Evolutionary conservation across 2,113 vertebrate genomes (phyloP), one percentile per base, ranked within the genome.

Genomic region (Ariopsis seemanni): DNA sequence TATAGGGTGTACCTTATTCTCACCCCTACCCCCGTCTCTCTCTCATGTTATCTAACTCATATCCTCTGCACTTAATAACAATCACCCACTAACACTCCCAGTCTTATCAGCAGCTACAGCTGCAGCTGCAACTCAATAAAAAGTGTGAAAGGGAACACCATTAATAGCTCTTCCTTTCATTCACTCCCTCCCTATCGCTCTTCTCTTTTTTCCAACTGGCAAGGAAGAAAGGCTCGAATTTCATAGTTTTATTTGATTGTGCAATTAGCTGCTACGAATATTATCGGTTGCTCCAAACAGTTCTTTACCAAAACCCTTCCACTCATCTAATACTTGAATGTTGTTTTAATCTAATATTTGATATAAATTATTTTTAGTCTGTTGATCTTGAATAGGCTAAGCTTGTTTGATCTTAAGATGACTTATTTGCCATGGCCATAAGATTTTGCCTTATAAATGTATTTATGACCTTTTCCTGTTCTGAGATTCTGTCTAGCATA

Each of bases 81-180:
- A 94, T 95, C 91, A 92, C 91, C 85, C 30, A 53, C 86, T 85
- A 90, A 93, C 75, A 88, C 88, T 92, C 82, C 83, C 57, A 75
- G 92, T 94, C 94, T 94, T 94, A 95, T 95, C 94, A 92, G 88
- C 91, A 91, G 92, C 91, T 92, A 92, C 94, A 96, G 95, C 95
- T 96, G 94, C 94, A 96, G 95, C 95, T 96, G 94, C 94, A 94
- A 93, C 94, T 94, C 93, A 95, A 94, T 94, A 93, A 92, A 42
- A 89, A 84, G 75, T 91, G 77, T 94, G 91, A 92, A 91, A 91
- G 77, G 88, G 88, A 86, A 84, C 84, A 85, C 89, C 90, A 92
- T 93, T 92, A 93, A 93, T 91, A 91, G 91, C 75, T n/a, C 9
- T 57, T 74, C 1, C 60, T 60, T 75, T 25, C 30, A 27, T 69